A percentile compares a stretch with the other conserved stretches of the same genome.
These are phyloP conservation scores for Lasioglossum figueresi DNA, from an alignment of 2,888 invertebrate species.

Conservation along the genomic window DNA sequence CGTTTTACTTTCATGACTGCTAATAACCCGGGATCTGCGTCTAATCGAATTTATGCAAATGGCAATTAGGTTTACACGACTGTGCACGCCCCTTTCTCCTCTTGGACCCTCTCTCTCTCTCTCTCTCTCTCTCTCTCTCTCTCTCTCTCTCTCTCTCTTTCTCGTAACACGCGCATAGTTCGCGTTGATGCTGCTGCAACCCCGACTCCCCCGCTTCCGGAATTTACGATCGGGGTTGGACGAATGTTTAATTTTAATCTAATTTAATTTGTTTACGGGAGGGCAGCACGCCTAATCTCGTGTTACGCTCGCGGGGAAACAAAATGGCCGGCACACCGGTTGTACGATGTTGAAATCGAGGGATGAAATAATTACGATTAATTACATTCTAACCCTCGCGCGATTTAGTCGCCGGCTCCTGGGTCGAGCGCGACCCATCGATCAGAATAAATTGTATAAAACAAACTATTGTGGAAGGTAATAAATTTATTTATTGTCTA, in stretches of 20 bases:
- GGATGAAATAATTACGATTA: not conserved
- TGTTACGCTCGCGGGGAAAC: not conserved
- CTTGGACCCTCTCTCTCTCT: not conserved
- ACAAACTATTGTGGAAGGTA: too few relatives aligned
- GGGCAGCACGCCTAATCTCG: not conserved
- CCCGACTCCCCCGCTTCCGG: not conserved
- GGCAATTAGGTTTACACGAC: slow-evolving; percentile 72
- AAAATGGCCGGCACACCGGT: not conserved
- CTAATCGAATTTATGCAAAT: slow-evolving; percentile 78
- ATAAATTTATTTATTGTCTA: too few relatives aligned
- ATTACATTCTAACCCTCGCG: too few relatives aligned
- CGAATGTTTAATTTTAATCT: slow-evolving; percentile 8
- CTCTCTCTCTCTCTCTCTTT: not conserved
- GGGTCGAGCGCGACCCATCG: too few relatives aligned
- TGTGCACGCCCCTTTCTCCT: not conserved
- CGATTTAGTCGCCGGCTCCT: too few relatives aligned
- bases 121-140: not conserved
- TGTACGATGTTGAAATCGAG: not conserved
- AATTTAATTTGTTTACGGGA: slow-evolving; percentile 8
- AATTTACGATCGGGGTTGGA: not conserved
- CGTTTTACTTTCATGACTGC: slow-evolving; percentile 76
- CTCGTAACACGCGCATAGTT: not conserved
- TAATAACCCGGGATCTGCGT: slow-evolving; percentile 74
- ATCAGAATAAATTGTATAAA: too few relatives aligned
- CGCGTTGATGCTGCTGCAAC: not conserved